These are phyloP conservation scores for Apodemia zela DNA, from an alignment of 2,888 invertebrate species.

Conservation along the genomic window DNA sequence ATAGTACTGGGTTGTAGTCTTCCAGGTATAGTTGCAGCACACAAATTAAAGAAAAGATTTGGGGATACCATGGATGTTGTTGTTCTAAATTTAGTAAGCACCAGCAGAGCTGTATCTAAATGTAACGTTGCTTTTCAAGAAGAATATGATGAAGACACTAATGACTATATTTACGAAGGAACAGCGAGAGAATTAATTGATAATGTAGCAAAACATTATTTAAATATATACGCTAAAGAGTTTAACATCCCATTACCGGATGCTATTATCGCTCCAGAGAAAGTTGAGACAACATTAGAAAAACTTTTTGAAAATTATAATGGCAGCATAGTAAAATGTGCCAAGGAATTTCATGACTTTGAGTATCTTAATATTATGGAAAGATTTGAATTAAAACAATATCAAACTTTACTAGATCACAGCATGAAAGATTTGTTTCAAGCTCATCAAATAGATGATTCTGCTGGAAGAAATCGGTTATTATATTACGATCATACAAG, in stretches of 20 bases:
- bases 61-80: conserved; percentile 65
- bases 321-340: conserved; percentile 49
- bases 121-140: conserved; percentile 53
- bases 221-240: conserved; percentile 52
- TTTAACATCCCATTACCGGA: conserved; percentile 57
- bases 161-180: conserved; percentile 28
- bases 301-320: conserved; percentile 62
- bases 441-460: conserved; percentile 33
- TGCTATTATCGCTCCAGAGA: conserved; percentile 46
- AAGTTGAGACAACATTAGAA: conserved; percentile 37
- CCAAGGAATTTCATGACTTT: conserved; percentile 55
- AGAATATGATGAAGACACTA: conserved; percentile 30
- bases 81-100: conserved; percentile 51
- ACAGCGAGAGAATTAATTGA: conserved; percentile 40
- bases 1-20: conserved; percentile 68
- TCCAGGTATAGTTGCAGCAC: conserved; percentile 66
- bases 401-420: conserved; percentile 54
- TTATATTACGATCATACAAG: conserved; percentile 60
- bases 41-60: conserved; percentile 64
- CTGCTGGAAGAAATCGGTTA: conserved; percentile 41
- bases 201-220: conserved; percentile 48
- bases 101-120: conserved; percentile 37
- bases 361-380: conserved; percentile 55
- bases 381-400: conserved; percentile 64
- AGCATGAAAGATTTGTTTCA: conserved; percentile 56